A percentile compares a stretch with the other conserved stretches of the same genome.
Conservation (phyloP, 23 tunicate genomes). For the Styela plicata region DNA sequence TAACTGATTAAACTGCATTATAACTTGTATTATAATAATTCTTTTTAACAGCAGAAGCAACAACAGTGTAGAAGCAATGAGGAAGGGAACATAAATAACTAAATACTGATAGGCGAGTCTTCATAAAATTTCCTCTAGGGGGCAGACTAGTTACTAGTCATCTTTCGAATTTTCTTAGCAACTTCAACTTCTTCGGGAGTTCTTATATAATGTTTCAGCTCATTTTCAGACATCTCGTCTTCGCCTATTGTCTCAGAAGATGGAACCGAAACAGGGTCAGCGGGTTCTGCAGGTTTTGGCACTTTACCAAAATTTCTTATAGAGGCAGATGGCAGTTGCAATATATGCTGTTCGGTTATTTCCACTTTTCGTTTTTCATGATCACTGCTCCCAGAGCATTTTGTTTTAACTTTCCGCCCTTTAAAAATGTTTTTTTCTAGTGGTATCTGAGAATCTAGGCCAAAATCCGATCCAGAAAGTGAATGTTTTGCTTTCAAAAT, state of each 20-base stretch:
- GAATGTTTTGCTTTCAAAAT: neutral
- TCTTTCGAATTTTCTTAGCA: neutral
- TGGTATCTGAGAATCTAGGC: neutral
- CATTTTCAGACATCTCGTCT: neutral
- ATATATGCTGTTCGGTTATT: neutral
- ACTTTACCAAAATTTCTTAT: neutral
- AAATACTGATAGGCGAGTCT: no score
- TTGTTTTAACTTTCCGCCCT: neutral
- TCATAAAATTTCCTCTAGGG: no score
- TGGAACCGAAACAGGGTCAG: neutral
- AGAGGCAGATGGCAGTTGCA: neutral
- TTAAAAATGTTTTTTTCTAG: neutral
- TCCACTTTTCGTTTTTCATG: neutral
- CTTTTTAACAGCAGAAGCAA: no score
- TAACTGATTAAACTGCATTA: no score
- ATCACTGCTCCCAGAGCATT: neutral
- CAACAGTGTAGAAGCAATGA: no score
- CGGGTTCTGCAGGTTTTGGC: neutral
- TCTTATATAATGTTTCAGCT: neutral
- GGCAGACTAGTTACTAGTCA: no score
- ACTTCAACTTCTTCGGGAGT: neutral
- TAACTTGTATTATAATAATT: no score
- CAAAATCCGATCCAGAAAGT: neutral
- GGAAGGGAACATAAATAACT: no score
- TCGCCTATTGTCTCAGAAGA: neutral